Conservation (phyloP, 2,113 vertebrate genomes). For the Macquaria ambigua region DNA sequence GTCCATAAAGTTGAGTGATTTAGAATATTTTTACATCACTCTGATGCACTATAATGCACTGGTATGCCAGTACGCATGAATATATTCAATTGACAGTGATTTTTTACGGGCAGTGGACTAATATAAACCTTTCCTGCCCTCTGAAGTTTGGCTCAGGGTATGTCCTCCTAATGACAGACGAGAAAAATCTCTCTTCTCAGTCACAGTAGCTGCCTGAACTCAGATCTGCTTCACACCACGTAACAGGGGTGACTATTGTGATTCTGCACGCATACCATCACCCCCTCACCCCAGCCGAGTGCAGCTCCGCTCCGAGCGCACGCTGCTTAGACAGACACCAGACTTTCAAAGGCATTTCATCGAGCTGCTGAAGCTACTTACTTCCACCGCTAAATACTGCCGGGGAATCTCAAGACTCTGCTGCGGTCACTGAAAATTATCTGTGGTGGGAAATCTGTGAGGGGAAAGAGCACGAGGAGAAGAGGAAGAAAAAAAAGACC, state of each 20-base stretch:
- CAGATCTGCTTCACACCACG: slow-evolving; percentile 65
- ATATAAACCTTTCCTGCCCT: slow-evolving; percentile 42
- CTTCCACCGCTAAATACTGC: slow-evolving; percentile 71
- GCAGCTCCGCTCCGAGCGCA: slow-evolving; percentile 42
- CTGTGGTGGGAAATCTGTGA: slow-evolving; percentile 63
- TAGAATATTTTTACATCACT: background rate
- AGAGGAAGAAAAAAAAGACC: slow-evolving; percentile 1
- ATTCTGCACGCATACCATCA: slow-evolving; percentile 80
- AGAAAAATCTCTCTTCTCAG: slow-evolving; percentile 41
- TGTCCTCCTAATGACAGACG: slow-evolving; percentile 48
- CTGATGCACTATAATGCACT: background rate
- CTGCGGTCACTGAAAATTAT: slow-evolving; percentile 70
- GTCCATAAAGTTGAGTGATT: background rate
- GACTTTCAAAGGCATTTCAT: slow-evolving; percentile 73
- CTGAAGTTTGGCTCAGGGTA: slow-evolving; percentile 44
- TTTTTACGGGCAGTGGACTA: slow-evolving; percentile 4
- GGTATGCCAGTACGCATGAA: background rate
- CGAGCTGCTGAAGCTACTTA: slow-evolving; percentile 68
- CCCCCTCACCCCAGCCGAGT: slow-evolving; percentile 53
- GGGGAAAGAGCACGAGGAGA: slow-evolving; percentile 12
- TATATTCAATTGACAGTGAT: slow-evolving; percentile 7
- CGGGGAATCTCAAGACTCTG: slow-evolving; percentile 71
- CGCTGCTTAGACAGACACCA: slow-evolving; percentile 57
- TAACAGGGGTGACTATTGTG: slow-evolving; percentile 78
- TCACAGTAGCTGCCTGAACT: slow-evolving; percentile 47